Conservation (phyloP, 1,140 invertebrate genomes). For the Idris sp. region DNA sequence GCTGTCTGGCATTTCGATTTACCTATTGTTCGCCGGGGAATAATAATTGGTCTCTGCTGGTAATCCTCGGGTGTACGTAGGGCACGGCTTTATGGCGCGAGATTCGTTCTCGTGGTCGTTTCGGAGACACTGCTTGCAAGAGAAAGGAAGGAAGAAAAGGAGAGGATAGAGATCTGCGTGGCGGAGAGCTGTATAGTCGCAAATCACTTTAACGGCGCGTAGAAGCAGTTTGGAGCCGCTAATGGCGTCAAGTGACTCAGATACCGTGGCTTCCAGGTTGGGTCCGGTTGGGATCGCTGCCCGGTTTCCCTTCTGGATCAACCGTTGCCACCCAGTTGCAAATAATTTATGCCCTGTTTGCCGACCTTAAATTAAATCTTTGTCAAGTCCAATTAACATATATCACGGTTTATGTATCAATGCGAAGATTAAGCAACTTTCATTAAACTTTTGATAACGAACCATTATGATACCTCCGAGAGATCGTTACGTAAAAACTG, state of each 20-base stretch:
- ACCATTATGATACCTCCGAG: constrained; percentile 15
- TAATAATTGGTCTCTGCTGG: constrained; percentile 62
- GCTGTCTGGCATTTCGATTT: constrained; percentile 47
- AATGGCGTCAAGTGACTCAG: constrained; percentile 78
- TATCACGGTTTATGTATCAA: constrained; percentile 59
- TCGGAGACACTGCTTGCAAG: constrained; percentile 46
- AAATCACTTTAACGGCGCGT: constrained; percentile 78
- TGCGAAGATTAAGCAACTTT: constrained; percentile 53
- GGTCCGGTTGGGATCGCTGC: constrained; percentile 66
- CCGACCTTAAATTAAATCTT: constrained; percentile 60
- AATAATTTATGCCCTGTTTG: constrained; percentile 56
- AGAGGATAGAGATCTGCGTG: constrained; percentile 25
- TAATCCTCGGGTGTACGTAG: constrained; percentile 42
- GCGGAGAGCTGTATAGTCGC: constrained; percentile 70
- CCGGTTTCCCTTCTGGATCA: constrained; percentile 28
- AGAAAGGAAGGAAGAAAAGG: constrained; percentile 33
- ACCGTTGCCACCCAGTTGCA: constrained; percentile 36
- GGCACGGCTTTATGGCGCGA: constrained; percentile 50
- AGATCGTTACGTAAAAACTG: constrained; percentile 38
- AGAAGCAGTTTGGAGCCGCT: constrained; percentile 76
- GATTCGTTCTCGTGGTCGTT: constrained; percentile 53
- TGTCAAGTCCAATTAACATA: constrained; percentile 57
- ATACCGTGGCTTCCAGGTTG: constrained; percentile 71
- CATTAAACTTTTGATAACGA: constrained; percentile 53
- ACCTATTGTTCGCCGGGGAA: constrained; percentile 61